Evolutionary conservation across 2,888 invertebrate species (phyloP), one percentile per base, ranked within the genome.

Genomic region (Zele albiditarsus): DNA sequence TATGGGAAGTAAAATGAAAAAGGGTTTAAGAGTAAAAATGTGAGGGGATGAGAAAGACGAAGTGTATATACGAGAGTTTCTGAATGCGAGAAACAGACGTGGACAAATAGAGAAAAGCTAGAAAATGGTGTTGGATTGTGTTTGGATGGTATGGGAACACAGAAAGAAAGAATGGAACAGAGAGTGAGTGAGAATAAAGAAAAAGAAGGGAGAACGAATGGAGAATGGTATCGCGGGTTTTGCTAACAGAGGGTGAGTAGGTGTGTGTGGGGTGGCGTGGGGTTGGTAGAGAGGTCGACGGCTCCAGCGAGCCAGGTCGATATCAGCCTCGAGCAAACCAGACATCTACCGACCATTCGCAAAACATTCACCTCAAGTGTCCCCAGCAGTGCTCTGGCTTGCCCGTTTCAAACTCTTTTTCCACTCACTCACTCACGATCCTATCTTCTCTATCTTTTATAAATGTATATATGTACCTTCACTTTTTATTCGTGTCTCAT

Each of bases 341-440:
- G 88, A 89, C 88, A 88, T 88, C 87, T 89, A 88, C 87, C 88
- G 89, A 88, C 88, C 88, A 88, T 89, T 88, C 88, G 86, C 88
- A 87, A 89, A 89, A 89, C 88, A 88, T 88, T 88, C 88, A 88
- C 88, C 88, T 88, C 88, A 86, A 89, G 88, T 87, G 87, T 87
- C 86, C 86, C 85, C 84, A 83, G 85, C 86, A 81, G 80, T 83
- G 80, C 60, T 71, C 60, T 31, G 20, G 70, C 53, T 46, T 60
- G 65, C 68, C 68, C 68, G 58, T 65, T 62, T 53, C 46, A 57
- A 28, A 63, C 68, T 46, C 53, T 65, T 49, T 68, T 63, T 33
- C 53, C 42, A 33, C 72, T 31, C 46, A 63, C 49, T 53, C 53
- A 53, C 53, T 53, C 53, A 53, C 53, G n/a, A 53, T 20, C 53